phyloP scores from a whole-genome alignment of 2,888 invertebrate species.

The Caenorhabditis sulstoni region DNA sequence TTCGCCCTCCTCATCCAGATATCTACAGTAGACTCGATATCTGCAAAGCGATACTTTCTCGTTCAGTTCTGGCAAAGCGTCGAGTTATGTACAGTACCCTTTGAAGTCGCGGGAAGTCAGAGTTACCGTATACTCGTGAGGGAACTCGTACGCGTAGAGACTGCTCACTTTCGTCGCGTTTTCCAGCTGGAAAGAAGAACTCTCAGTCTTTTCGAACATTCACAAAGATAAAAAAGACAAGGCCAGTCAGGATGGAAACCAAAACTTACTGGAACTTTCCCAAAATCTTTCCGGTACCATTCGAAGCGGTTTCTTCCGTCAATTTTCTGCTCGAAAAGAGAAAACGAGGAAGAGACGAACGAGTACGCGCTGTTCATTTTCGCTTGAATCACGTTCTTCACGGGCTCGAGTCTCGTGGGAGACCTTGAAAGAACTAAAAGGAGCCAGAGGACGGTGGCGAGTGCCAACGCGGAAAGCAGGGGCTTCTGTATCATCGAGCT shows the following conservation, averaged over 20 bases:
- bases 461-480: too few species aligned
- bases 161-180: constrained; percentile 20
- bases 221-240: too few species aligned
- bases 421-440: too few species aligned
- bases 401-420: too few species aligned
- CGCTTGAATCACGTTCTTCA: too few species aligned
- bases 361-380: too few species aligned
- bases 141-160: constrained; percentile 33
- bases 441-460: too few species aligned
- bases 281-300: constrained; percentile 14
- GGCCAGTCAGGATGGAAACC: too few species aligned
- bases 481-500: too few species aligned
- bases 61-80: too few species aligned
- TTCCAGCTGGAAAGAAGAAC: constrained; percentile 10
- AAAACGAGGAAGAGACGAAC: too few species aligned
- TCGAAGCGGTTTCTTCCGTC: constrained; percentile 27
- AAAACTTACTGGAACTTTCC: not conserved
- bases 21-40: constrained; percentile 35
- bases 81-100: not conserved
- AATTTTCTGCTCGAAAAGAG: not conserved
- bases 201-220: too few species aligned
- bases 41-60: not conserved
- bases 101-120: constrained; percentile 17
- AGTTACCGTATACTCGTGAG: constrained; percentile 34
- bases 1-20: constrained; percentile 1